phyloP scores from a whole-genome alignment of 2,888 invertebrate genomes.

The Perizoma flavofasciatum region DNA sequence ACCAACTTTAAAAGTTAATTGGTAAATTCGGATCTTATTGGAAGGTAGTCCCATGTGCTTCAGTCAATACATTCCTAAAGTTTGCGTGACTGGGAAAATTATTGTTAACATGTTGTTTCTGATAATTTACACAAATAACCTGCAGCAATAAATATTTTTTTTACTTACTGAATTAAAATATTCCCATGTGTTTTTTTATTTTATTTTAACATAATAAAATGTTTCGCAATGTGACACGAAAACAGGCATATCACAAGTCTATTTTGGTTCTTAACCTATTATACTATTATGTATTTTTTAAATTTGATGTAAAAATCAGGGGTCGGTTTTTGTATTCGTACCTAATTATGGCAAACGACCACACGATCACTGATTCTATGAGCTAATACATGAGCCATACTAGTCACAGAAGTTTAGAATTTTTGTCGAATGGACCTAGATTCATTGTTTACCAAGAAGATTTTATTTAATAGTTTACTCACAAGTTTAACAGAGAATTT shows the following conservation, averaged over 20 bases:
- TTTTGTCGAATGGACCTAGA: no score
- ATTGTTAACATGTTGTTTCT: no score
- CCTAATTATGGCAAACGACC: conserved; percentile 14
- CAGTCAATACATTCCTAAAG: conserved; percentile 24
- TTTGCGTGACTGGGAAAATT: conserved; percentile 11
- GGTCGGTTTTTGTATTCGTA: conserved; percentile 21
- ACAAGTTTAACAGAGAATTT: no score
- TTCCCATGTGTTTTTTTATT: not conserved
- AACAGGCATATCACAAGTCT: conserved; percentile 37
- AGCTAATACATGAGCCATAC: conserved; percentile 20
- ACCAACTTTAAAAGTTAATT: conserved; percentile 76
- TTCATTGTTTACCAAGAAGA: no score
- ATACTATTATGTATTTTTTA: not conserved
- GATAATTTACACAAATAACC: no score
- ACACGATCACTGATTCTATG: conserved; percentile 16
- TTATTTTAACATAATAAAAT: conserved; percentile 6
- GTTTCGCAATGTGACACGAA: conserved; percentile 12
- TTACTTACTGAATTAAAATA: not conserved
- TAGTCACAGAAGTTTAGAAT: not conserved
- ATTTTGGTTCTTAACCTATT: no score
- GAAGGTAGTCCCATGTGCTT: conserved; percentile 29
- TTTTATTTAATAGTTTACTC: no score
- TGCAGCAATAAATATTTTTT: no score
- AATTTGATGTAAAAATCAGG: not conserved
- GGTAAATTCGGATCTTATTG: conserved; percentile 47